These are phyloP conservation scores for Epizoanthus illoricatus DNA, from an alignment of 92 coral and sea anemone genomes.

Conservation along the genomic window DNA sequence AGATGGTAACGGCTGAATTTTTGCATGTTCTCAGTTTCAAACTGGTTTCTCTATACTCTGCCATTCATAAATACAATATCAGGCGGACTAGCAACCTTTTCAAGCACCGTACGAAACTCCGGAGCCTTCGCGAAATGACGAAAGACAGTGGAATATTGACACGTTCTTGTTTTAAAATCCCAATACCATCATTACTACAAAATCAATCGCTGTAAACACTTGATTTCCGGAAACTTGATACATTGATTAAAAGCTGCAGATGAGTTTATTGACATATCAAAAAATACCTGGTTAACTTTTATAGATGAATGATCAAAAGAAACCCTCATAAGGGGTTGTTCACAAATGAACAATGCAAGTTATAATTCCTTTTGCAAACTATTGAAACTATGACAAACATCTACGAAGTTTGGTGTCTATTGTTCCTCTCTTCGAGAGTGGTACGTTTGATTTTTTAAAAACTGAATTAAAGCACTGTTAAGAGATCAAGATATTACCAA, in stretches of 20 bases:
- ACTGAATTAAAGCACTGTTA: no score
- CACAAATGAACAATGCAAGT: conserved; percentile 25
- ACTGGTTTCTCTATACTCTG: not conserved
- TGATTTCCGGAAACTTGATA: conserved; percentile 42
- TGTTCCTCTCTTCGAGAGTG: not conserved
- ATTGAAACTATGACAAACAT: conserved; percentile 38
- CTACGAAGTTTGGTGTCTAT: not conserved
- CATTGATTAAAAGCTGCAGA: conserved; percentile 24
- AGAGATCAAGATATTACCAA: no score
- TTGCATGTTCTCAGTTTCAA: not conserved
- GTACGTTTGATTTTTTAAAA: no score
- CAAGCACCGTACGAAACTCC: not conserved
- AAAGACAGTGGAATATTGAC: conserved; percentile 5
- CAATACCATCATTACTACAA: conserved; percentile 21
- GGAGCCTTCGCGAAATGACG: not conserved
- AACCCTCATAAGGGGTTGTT: conserved; percentile 21
- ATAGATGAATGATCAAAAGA: conserved; percentile 7
- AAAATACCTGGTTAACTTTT: not conserved
- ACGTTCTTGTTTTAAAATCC: conserved; percentile 22
- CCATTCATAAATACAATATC: no score
- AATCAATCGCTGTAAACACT: conserved; percentile 40
- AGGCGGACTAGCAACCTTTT: not conserved
- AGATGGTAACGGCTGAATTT: conserved; percentile 1
- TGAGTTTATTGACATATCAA: conserved; percentile 45
- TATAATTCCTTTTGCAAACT: conserved; percentile 39